phyloP scores from a whole-genome alignment of 2,113 vertebrate genomes.

The Scopus umbretta region DNA sequence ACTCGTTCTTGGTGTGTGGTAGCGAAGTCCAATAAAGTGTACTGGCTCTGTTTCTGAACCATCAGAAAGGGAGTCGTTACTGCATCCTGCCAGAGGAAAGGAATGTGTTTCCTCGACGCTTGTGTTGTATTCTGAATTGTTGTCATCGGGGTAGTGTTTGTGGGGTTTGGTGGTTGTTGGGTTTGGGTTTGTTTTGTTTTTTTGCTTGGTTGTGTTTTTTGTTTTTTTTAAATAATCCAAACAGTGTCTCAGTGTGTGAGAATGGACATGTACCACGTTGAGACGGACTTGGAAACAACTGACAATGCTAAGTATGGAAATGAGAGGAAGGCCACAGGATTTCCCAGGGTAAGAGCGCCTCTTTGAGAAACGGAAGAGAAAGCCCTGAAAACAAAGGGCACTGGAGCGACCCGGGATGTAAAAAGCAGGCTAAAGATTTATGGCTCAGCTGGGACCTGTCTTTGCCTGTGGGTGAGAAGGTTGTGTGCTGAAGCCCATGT shows the following conservation, averaged over 20 bases:
- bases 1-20: not conserved
- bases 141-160: not conserved
- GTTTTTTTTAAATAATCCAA: not conserved
- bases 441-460: not conserved
- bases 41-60: conserved; percentile 3
- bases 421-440: not conserved
- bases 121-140: not conserved
- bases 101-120: not conserved
- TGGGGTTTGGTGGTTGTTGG: not conserved
- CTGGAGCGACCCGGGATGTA: not conserved
- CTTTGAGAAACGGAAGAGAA: conserved; percentile 8
- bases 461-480: not conserved
- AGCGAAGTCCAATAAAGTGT: not conserved
- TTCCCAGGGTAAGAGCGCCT: not conserved
- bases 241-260: conserved; percentile 25
- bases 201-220: not conserved
- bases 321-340: conserved; percentile 6
- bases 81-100: not conserved
- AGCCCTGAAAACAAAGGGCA: not conserved
- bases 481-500: not conserved
- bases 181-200: not conserved
- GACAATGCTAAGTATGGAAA: not conserved
- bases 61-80: not conserved
- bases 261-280: not conserved
- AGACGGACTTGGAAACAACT: not conserved